Evolutionary conservation across 2,888 invertebrate species (phyloP).

Genomic region (Tyria jacobaeae): DNA sequence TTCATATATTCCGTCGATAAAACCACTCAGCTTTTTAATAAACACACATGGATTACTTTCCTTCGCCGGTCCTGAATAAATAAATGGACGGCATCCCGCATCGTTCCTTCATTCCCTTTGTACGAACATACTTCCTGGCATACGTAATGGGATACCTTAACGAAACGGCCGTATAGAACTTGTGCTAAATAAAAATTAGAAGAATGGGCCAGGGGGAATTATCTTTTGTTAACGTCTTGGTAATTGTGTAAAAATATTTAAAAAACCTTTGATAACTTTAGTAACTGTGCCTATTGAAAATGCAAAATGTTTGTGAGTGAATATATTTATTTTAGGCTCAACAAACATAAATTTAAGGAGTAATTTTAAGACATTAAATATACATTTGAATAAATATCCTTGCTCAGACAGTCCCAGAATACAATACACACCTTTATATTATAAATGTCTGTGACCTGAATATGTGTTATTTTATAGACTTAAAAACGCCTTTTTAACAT

Average conservation of each 20-base stretch:
- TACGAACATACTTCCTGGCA: conserved; percentile 75
- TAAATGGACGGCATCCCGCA: conserved; percentile 77
- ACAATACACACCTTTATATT: too few relatives aligned
- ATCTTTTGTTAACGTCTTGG: conserved; percentile 50
- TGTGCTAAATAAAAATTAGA: conserved; percentile 75
- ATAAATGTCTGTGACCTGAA: too few relatives aligned
- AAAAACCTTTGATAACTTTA: conserved; percentile 39
- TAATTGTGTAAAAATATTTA: conserved; percentile 38
- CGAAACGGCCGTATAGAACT: conserved; percentile 70
- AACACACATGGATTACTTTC: conserved; percentile 81
- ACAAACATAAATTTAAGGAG: too few relatives aligned
- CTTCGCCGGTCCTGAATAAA: conserved; percentile 77
- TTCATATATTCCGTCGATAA: conserved; percentile 67
- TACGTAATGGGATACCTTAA: conserved; percentile 80
- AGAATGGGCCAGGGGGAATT: conserved; percentile 61
- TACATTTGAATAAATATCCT: too few relatives aligned
- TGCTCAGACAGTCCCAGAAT: too few relatives aligned
- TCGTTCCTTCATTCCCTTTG: conserved; percentile 76
- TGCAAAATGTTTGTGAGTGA: background rate
- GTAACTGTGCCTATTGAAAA: background rate
- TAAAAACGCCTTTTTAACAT: too few relatives aligned
- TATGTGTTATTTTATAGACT: too few relatives aligned
- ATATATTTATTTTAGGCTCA: too few relatives aligned
- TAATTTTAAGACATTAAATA: too few relatives aligned
- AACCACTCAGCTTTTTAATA: conserved; percentile 76